Conservation (phyloP, 2,888 invertebrate species). For the Caenorhabditis sp. region DNA sequence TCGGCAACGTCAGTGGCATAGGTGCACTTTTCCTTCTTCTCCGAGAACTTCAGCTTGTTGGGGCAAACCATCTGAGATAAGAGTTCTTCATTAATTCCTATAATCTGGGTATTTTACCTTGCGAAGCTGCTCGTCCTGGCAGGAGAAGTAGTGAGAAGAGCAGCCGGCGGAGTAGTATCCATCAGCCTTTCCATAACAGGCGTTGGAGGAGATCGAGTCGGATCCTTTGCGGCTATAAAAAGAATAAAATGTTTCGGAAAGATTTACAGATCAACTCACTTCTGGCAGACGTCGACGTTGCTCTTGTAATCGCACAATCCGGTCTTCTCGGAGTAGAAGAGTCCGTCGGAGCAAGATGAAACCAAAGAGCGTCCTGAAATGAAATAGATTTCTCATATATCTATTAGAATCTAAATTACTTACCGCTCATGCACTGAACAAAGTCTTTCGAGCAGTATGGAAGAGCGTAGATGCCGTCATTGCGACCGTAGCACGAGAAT, state of each 20-base stretch:
- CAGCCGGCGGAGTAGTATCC: conserved; percentile 75
- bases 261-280: not conserved
- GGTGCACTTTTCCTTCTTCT: conserved; percentile 47
- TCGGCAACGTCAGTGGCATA: conserved; percentile 56
- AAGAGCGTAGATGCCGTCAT: conserved; percentile 72
- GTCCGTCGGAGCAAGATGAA: conserved; percentile 54
- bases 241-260: not conserved
- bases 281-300: conserved; percentile 61
- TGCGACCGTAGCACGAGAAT: conserved; percentile 62
- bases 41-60: conserved; percentile 61
- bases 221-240: conserved; percentile 53
- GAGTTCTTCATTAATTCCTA: too few relatives aligned
- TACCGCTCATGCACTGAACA: conserved; percentile 70
- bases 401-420: not conserved
- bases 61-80: conserved; percentile 60
- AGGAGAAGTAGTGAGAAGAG: conserved; percentile 69
- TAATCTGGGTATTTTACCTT: conserved; percentile 26
- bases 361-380: conserved; percentile 46
- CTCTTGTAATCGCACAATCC: conserved; percentile 72
- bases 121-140: conserved; percentile 61
- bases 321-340: conserved; percentile 69
- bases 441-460: conserved; percentile 68
- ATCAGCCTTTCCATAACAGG: conserved; percentile 72
- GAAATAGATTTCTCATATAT: not conserved
- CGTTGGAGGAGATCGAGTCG: conserved; percentile 25